A percentile compares a stretch with the other conserved stretches of the same genome.
phyloP scores from a whole-genome alignment of 2,113 vertebrate genomes.

The Smithornis capensis region DNA sequence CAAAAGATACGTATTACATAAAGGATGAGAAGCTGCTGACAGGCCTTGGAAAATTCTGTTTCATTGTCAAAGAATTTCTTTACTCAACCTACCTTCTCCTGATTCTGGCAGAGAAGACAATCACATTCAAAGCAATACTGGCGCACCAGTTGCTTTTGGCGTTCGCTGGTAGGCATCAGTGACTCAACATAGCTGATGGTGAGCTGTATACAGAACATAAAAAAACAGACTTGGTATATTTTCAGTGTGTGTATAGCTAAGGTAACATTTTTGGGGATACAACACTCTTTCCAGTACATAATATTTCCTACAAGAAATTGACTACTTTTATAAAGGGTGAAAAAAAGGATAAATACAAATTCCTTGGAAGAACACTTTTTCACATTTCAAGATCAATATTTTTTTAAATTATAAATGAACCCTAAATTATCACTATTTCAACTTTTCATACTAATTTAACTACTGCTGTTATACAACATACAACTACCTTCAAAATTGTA shows the following conservation, averaged over 20 bases:
- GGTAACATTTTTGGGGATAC: neutral
- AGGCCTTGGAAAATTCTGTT: neutral
- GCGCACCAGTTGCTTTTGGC: conserved; percentile 72
- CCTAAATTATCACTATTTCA: neutral
- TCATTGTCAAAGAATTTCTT: neutral
- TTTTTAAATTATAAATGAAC: neutral
- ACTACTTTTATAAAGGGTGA: neutral
- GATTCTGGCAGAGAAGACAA: conserved; percentile 75
- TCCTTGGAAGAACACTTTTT: neutral
- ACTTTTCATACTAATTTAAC: neutral
- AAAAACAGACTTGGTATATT: neutral
- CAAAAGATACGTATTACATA: neutral
- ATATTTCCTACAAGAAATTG: neutral
- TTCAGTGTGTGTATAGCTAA: neutral
- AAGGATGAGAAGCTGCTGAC: neutral
- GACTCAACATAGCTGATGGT: conserved; percentile 86
- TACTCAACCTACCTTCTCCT: conserved; percentile 74
- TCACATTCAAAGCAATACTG: conserved; percentile 86
- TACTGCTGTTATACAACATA: neutral
- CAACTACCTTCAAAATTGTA: neutral
- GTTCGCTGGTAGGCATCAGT: conserved; percentile 76
- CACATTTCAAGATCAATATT: neutral
- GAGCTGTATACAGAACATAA: conserved; percentile 66
- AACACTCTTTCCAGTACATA: neutral
- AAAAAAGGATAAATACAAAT: neutral